Percentiles rank a stretch among this genome's conserved stretches.
Evolutionary conservation across 2,888 invertebrate species (phyloP).

Genomic region (Pegoplata infirma): DNA sequence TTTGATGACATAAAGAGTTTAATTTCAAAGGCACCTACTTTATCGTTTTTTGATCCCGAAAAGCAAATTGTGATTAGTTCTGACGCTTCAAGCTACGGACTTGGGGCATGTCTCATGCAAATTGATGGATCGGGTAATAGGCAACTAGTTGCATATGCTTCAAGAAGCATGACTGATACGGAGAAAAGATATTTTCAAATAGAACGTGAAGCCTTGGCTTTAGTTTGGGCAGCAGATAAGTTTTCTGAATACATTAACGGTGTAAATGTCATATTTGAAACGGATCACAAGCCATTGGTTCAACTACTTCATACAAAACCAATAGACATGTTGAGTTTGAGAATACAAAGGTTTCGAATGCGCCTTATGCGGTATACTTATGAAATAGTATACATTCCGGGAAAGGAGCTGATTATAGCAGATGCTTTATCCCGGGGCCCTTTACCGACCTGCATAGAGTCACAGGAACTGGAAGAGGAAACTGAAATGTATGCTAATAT

Average conservation of each 20-base stretch:
- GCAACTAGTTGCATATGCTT: constrained; percentile 21
- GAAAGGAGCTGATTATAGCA: constrained; percentile 23
- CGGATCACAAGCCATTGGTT: constrained; percentile 33
- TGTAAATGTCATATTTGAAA: constrained; percentile 29
- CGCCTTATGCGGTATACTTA: constrained; percentile 14
- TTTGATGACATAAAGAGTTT: constrained; percentile 5
- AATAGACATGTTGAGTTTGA: constrained; percentile 14
- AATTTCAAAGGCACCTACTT: background rate
- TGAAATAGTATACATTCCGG: constrained; percentile 24
- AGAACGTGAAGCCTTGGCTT: constrained; percentile 31
- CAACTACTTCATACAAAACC: constrained; percentile 27
- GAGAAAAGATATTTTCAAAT: constrained; percentile 36
- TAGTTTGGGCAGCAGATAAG: constrained; percentile 37
- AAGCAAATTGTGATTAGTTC: constrained; percentile 27
- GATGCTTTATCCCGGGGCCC: constrained; percentile 34
- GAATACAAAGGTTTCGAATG: constrained; percentile 41
- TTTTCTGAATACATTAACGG: constrained; percentile 38
- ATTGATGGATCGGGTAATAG: background rate
- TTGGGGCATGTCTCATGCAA: constrained; percentile 23
- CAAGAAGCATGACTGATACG: constrained; percentile 40
- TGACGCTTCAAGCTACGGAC: constrained; percentile 24
- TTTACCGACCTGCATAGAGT: background rate
- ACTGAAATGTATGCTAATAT: constrained; percentile 28
- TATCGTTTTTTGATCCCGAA: constrained; percentile 11
- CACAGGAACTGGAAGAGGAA: constrained; percentile 22